Evolutionary conservation across 2,888 invertebrate genomes (phyloP).

Genomic region (Nymphalis c-album): DNA sequence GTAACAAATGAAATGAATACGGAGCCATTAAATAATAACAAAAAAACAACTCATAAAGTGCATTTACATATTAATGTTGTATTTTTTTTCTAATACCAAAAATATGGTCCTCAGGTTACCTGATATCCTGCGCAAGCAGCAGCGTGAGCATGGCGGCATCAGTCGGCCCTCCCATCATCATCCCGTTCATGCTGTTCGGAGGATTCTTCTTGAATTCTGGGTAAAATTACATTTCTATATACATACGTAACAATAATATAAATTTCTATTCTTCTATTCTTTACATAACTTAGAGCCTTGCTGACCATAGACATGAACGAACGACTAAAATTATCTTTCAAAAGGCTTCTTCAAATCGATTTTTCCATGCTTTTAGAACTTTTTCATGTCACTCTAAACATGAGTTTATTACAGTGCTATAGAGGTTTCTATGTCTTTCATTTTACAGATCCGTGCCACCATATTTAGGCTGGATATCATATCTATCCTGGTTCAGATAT

Average conservation of each 20-base stretch:
- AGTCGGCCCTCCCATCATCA: constrained; percentile 94
- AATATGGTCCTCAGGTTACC: constrained; percentile 84
- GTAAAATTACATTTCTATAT: constrained; percentile 78
- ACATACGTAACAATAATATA: too few relatives aligned
- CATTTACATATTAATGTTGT: too few relatives aligned
- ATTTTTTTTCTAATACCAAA: background rate
- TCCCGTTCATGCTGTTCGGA: constrained; percentile 96
- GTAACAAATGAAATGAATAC: too few relatives aligned
- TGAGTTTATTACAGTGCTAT: background rate
- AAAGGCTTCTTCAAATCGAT: too few relatives aligned
- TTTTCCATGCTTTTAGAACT: too few relatives aligned
- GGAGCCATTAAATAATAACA: too few relatives aligned
- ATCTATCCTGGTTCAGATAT: constrained; percentile 95
- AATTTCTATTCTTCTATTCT: too few relatives aligned
- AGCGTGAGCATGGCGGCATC: constrained; percentile 94
- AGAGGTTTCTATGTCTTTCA: background rate
- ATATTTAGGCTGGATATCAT: constrained; percentile 92
- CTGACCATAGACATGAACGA: too few relatives aligned
- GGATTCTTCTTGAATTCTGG: constrained; percentile 96
- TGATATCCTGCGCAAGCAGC: constrained; percentile 92
- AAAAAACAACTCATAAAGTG: too few relatives aligned
- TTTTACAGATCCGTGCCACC: constrained; percentile 87
- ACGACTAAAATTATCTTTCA: too few relatives aligned
- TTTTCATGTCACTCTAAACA: background rate
- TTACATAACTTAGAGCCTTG: too few relatives aligned